Evolutionary conservation across 2,888 invertebrate genomes (phyloP), one percentile per base, ranked within the genome.

Genomic region (Nasonovia ribisnigri): DNA sequence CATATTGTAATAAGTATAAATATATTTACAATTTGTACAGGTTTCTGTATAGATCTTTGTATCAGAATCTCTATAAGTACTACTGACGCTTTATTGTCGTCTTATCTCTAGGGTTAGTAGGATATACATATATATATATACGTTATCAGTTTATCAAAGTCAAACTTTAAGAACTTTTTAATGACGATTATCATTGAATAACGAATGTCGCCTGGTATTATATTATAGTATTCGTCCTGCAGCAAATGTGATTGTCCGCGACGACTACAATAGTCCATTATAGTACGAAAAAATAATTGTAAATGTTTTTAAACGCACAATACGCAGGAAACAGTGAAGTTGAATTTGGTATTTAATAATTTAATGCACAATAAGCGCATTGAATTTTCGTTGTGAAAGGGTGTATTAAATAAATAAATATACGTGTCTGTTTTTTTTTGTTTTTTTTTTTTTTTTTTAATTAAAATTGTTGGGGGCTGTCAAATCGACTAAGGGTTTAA

Each of bases 361-460:
- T 77, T 24, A 77, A 77, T 77, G 36, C 77, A 77, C 36, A 77
- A 77, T 57, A 57, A 57, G 57, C 57, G 8, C 57, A 57, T 57
- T 77, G 36, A 11, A 77, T 77, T 77, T 77, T 77, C 36, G 20
- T 77, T 42, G 36, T 77, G 36, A 77, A 77, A 20, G 77, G 77
- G 77, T 36, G 77, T 36, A 36, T 77, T 77, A 77, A 77, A 77
- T 77, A 77, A 36, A 77, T 77, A 67, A n/a, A 77, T 77, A 77
- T 77, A 77, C 8, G 77, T 77, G 6, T 77, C 77, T 36, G 20
- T 20, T 24, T 77, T 67, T 67, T 13, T 67, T 67, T 36, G 20
- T 20, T 24, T 77, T 67, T 67, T 13, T 67, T 67, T 67, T 67
- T 77, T 54, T 36, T 77, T 57, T 36, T 77, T 77, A 77, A 77